Base-by-base conservation (phyloP, 2,797 vertebrate genomes). In the Rhadinocentrus ornatus region DNA sequence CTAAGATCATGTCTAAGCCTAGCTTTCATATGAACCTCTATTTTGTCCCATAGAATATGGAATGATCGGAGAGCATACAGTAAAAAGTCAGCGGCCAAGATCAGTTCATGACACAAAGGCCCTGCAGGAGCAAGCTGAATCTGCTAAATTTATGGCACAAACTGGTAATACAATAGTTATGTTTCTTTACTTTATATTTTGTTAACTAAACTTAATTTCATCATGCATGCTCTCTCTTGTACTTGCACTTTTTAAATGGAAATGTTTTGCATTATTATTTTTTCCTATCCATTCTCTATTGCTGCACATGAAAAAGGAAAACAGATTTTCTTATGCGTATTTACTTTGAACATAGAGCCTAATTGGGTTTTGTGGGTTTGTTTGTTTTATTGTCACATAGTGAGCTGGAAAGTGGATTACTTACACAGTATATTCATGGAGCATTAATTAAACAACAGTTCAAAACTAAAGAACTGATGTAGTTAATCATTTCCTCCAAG, bases 121-220 rank as follows among this genome's bases (percentile, higher is more conserved):
- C 96, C 97, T 95, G 96, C 97, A 99, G 97, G 98, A 99, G 94
- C 97, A 97, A 97, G 97, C 97, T 97, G 98, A 99, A 93, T 97
- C 98, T 97, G 97, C 97, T 99, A 99, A 98, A 99, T 99, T 99
- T 99, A 99, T 99, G 98, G 97, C 98, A 98, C 98, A 99, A 99
- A 99, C 98, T 99, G 98, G 98, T 99, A 99, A 99, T 99, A 97
- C 94, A 96, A 96, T 98, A 99, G 97, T 97, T 98, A 96, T 97
- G 93, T 95, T 95, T 94, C 93, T 93, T 94, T 93, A 91, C 91
- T 48, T 48, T 93, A 93, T 94, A 91, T 93, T 94, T 93, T 94
- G 88, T 94, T 91, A 94, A 93, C 93, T 94, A 95, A 95, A 95
- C 90, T 91, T 94, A 95, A 95, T 95, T 93, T 96, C 97, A 97